Conservation (phyloP, 2,888 invertebrate species). For the Psylliodes chrysocephalus region DNA sequence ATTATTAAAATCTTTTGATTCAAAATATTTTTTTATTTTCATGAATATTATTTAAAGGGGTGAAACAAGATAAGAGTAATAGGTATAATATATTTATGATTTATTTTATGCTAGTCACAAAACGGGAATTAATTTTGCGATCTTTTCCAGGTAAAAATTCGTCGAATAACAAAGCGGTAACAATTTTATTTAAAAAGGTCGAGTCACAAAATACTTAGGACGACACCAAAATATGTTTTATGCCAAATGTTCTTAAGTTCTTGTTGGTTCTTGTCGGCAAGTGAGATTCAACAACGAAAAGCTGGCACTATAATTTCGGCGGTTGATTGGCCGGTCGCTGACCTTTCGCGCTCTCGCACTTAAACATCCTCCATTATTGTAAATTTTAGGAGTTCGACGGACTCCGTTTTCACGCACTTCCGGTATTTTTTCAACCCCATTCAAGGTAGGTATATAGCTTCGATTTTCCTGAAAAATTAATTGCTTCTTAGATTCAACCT, state of each 20-base stretch:
- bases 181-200: too few species aligned
- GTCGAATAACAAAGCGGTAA: too few species aligned
- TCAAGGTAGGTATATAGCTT: neutral
- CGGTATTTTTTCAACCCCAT: slow-evolving; percentile 23
- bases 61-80: too few species aligned
- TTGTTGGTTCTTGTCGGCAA: neutral
- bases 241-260: slow-evolving; percentile 1
- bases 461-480: slow-evolving; percentile 18
- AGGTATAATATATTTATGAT: too few species aligned
- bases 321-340: slow-evolving; percentile 60
- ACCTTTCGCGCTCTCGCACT: slow-evolving; percentile 47
- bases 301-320: slow-evolving; percentile 55
- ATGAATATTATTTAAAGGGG: too few species aligned
- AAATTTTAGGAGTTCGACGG: slow-evolving; percentile 30
- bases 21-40: too few species aligned
- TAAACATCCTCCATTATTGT: slow-evolving; percentile 12
- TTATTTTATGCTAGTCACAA: too few species aligned
- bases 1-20: too few species aligned
- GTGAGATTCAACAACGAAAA: slow-evolving; percentile 10
- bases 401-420: slow-evolving; percentile 34
- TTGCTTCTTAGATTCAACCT: neutral
- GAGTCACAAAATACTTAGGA: too few species aligned
- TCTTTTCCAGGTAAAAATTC: too few species aligned
- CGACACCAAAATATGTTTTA: too few species aligned
- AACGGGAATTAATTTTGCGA: too few species aligned